Evolutionary conservation across 2,113 vertebrate species (phyloP), one percentile per base, ranked within the genome.

Genomic region (Oceanites oceanicus): DNA sequence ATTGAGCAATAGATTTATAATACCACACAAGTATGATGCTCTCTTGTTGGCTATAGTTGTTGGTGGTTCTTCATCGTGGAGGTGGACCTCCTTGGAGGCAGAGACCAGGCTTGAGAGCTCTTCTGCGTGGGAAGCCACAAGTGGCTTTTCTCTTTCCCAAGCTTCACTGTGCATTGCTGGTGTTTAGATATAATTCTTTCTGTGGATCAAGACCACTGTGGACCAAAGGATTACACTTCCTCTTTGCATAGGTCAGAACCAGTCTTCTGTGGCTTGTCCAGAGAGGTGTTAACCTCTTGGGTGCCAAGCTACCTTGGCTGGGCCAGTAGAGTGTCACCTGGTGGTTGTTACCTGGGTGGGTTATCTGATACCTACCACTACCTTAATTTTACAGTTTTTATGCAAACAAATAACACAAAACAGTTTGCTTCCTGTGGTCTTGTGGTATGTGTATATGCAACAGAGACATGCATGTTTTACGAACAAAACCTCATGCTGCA

Each of bases 401-500:
- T 44, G 36, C 13, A 58, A 56, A 20, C 34, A 52, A 67, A 13
- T 45, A 70, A 20, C 44, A 40, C 13, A 15, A 18, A 76, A 1
- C 7, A 15, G 20, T 44, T 83, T 78, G 36, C 16, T 65, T 40
- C 20, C 49, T 30, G 13, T 19, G 11, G 17, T 38, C 36, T 50
- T 53, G 44, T n/a, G 49, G 23, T 29, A 40, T 5, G 8, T 36
- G 16, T 26, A 12, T 34, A 3, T 22, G 27, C 23, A 52, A 17
- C 0, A 1, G 6, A 44, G 15, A 36, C 12, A 4, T 1, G 18
- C 4, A 4, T 17, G 29, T 7, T 36, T 47, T 34, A 66, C 45
- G 40, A 29, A 27, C 25, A 25, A 29, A n/a, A 47, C 30, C 27
- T 84, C 8, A 2, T 30, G 42, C 36, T 74, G 25, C 18, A 32